Conservation (phyloP, 35 echinoderm and acorn worm genomes). For the Strongylocentrotus purpuratus region DNA sequence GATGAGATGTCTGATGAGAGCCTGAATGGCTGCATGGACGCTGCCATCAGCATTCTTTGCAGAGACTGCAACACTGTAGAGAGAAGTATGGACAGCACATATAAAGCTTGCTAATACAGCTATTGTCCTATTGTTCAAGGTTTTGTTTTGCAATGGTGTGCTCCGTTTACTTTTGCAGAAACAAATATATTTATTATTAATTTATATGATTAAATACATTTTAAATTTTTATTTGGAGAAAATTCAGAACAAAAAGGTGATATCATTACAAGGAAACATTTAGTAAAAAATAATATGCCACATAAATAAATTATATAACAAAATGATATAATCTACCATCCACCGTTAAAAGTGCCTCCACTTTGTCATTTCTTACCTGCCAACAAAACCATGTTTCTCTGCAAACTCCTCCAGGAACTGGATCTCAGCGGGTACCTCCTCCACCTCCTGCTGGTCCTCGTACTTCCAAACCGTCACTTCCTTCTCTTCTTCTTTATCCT, state of each 20-base stretch:
- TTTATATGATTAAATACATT: too few species aligned
- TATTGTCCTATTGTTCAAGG: too few species aligned
- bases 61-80: constrained; percentile 90
- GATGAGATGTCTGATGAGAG: constrained; percentile 87
- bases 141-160: too few species aligned
- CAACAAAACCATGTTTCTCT: constrained; percentile 95
- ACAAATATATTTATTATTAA: too few species aligned
- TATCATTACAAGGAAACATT: too few species aligned
- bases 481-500: constrained; percentile 48
- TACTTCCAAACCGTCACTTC: constrained; percentile 82
- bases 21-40: constrained; percentile 85
- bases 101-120: neutral
- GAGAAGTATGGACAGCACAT: neutral
- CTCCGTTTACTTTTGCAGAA: too few species aligned
- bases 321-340: too few species aligned
- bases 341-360: too few species aligned
- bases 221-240: too few species aligned
- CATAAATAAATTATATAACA: too few species aligned
- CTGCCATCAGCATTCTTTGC: constrained; percentile 93
- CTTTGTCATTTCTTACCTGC: constrained; percentile 61
- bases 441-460: constrained; percentile 79
- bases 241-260: too few species aligned
- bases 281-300: too few species aligned
- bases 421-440: constrained; percentile 82
- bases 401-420: constrained; percentile 67